Evolutionary conservation across 30 jellyfish, hydroid and myxozoan genomes (phyloP).

Genomic region (Rhopilema esculentum): DNA sequence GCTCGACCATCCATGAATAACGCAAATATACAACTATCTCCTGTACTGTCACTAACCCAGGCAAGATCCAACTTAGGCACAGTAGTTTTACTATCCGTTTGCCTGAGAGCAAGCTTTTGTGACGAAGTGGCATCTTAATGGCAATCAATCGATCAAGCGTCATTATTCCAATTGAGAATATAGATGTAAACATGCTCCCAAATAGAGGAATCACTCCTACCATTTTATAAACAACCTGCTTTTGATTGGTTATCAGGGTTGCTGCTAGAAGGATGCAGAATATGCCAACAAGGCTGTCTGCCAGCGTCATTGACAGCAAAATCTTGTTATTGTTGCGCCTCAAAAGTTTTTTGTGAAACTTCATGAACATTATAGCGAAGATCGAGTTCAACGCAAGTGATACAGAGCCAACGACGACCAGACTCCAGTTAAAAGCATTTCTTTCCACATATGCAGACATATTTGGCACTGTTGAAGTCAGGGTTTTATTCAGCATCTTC

Average conservation of each 20-base stretch:
- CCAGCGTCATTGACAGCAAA: conserved; percentile 64
- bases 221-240: conserved; percentile 31
- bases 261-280: conserved; percentile 36
- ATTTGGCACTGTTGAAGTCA: neutral
- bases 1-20: conserved; percentile 25
- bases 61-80: conserved; percentile 24
- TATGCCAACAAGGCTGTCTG: conserved; percentile 60
- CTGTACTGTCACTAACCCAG: conserved; percentile 24
- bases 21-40: conserved; percentile 19
- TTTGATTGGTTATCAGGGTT: conserved; percentile 11
- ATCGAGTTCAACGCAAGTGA: conserved; percentile 38
- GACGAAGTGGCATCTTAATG: conserved; percentile 44
- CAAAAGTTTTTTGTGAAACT: conserved; percentile 19
- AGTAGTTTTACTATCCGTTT: conserved; percentile 8
- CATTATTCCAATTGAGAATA: conserved; percentile 26
- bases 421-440: conserved; percentile 24
- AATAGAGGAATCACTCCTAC: conserved; percentile 44
- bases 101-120: conserved; percentile 13
- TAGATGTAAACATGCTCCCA: conserved; percentile 63
- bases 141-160: conserved; percentile 59
- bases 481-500: neutral
- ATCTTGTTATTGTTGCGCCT: conserved; percentile 49
- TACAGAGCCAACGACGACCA: conserved; percentile 44
- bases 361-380: conserved; percentile 30
- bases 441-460: neutral